Percentiles rank a stretch among this genome's conserved stretches.
phyloP scores from a whole-genome alignment of 2,888 invertebrate genomes.

The Fragum fragum region DNA sequence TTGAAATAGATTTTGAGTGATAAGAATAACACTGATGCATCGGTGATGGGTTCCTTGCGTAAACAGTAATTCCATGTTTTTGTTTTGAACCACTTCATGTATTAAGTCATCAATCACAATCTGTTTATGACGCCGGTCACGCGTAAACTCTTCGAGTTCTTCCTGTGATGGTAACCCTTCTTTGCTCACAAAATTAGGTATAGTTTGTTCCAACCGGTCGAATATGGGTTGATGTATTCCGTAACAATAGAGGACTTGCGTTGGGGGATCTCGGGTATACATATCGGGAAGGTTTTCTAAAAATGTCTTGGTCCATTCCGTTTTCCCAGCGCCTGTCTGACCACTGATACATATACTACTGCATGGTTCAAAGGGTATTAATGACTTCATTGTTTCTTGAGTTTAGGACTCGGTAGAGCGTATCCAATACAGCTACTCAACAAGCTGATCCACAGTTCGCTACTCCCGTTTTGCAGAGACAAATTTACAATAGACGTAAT shows the following conservation, averaged over 20 bases:
- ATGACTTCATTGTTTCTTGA: conserved; percentile 42
- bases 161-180: conserved; percentile 29
- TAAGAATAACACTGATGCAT: conserved; percentile 27
- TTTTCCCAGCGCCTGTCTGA: conserved; percentile 55
- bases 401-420: conserved; percentile 45
- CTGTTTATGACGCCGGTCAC: conserved; percentile 24
- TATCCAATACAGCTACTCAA: conserved; percentile 48
- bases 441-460: conserved; percentile 46
- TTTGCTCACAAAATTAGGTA: conserved; percentile 37
- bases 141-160: conserved; percentile 46
- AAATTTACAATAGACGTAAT: conserved; percentile 55
- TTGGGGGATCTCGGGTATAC: conserved; percentile 49
- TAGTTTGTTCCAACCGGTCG: conserved; percentile 42
- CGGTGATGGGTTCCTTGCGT: conserved; percentile 45
- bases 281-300: conserved; percentile 37
- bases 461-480: conserved; percentile 44
- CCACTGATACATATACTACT: conserved; percentile 57
- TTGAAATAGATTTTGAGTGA: conserved; percentile 25
- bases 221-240: conserved; percentile 49
- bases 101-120: conserved; percentile 48
- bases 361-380: conserved; percentile 53
- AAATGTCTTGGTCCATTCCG: conserved; percentile 51
- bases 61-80: conserved; percentile 43
- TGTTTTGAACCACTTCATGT: conserved; percentile 33
- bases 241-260: conserved; percentile 44